These are phyloP conservation scores for Cichladusa arquata DNA, from an alignment of 2,113 vertebrate genomes.

Conservation along the genomic window DNA sequence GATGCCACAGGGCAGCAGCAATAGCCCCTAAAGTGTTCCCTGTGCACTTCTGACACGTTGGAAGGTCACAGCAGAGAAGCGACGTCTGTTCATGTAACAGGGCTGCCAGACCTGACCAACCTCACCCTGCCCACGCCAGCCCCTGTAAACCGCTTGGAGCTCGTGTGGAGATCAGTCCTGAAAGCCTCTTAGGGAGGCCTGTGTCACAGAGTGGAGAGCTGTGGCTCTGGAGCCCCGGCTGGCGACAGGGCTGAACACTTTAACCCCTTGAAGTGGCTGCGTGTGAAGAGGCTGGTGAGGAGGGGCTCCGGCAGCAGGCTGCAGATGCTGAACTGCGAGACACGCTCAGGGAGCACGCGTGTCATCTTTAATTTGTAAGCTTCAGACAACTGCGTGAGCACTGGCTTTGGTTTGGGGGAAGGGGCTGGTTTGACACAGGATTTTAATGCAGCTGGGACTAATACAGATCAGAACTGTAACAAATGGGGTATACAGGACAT, in stretches of 20 bases:
- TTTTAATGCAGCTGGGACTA: constrained; percentile 40
- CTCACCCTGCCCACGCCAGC: constrained; percentile 22
- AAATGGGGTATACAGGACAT: constrained; percentile 2
- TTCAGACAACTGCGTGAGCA: background rate
- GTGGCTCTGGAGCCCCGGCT: background rate
- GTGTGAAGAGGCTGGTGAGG: background rate
- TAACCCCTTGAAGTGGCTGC: constrained; percentile 6
- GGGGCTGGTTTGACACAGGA: background rate
- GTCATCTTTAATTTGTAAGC: constrained; percentile 16
- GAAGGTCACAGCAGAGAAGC: background rate
- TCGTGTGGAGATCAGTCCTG: background rate
- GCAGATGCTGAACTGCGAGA: background rate
- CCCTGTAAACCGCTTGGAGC: constrained; percentile 9
- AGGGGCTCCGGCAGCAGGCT: background rate
- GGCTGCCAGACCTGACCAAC: background rate
- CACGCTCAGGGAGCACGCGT: background rate
- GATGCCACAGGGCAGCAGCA: background rate
- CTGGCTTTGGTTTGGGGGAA: background rate
- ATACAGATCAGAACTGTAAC: constrained; percentile 26
- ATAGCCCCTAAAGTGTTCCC: background rate
- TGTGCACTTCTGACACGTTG: background rate
- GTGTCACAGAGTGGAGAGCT: background rate
- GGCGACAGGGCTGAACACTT: background rate
- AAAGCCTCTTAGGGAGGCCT: constrained; percentile 30
- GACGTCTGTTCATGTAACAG: background rate